Evolutionary conservation across 2,797 vertebrate species (phyloP), one percentile per base, ranked within the genome.

Genomic region (Eupleurogrammus muticus): DNA sequence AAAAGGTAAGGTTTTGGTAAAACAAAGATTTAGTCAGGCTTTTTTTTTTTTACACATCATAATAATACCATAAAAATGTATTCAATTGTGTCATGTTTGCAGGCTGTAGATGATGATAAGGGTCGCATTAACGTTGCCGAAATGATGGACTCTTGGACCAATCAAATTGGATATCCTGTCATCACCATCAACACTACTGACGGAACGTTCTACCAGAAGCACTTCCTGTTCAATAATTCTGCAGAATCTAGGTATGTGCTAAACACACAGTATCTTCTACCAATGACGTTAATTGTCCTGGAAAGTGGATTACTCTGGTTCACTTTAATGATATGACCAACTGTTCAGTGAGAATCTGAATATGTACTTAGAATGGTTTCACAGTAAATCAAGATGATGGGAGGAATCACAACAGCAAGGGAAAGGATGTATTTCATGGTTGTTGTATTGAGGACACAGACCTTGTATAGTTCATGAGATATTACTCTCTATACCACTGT

Each of bases 131-230:
- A 86, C 0, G 53, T 94, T 50, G 38, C 72, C 1, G 0, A 1
- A 3, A 2, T 94, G 9, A 94, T 95, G 94, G 13, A 79, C 5
- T 52, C 54, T 0, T 95, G 95, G 95, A 92, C 82, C 4, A 78
- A 70, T 17, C 92, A 95, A 59, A 81, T 3, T 19, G 95, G 95
- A 7, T 95, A 85, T 72, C 95, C 95, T 9, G 84, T 95, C 55
- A 40, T 95, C 63, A 93, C 80, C 51, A 94, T 95, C 71, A 89
- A 93, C 84, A 95, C 94, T 1, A 83, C 12, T 12, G 64, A 5
- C 1, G 95, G 95, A 51, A 38, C 70, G 0, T n/a, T 81, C 36
- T 12, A 38, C 40, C 95, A 95, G 90, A 86, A 87, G 42, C 93
- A 83, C 2, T 95, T 95, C 70, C 81, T 94, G 40, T 83, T 90